Base-by-base conservation (phyloP, 2,888 invertebrate genomes). In the Eupithecia vulgata region DNA sequence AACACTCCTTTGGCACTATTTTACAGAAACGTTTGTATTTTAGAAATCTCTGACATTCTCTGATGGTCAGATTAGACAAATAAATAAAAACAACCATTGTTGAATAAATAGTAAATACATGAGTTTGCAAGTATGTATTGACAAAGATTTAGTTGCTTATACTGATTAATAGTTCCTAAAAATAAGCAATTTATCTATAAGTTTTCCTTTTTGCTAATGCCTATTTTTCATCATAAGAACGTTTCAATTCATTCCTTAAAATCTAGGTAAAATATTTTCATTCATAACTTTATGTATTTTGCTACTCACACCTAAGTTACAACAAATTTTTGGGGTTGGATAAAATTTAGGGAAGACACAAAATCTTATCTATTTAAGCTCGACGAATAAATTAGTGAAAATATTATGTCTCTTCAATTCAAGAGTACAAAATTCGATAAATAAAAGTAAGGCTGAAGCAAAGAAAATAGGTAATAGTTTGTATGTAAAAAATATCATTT, bases 361-460 rank as follows among this genome's bases (percentile, higher is more conserved):
- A 74, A 78, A 79, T 79, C 80, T 82, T 82, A 86, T 81, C 79
- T 82, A 82, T 82, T 79, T 85, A 87, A 87, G 87, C 87, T 87
- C 87, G 87, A 86, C 82, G 84, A 82, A 78, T 79, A 80, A 80
- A 74, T 59, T 72, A 70, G 45, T 72, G 59, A 75, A 75, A 75
- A 72, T 70, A 75, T 67, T 71, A 70, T 59, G 25, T 69, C 48
- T 69, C 67, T 65, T 52, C 4, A 52, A 42, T 12, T 68, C 34
- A n/a, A 72, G 34, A 35, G 73, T 62, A 70, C 61, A 52, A 52
- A 40, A n/a, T 64, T 64, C 37, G n/a, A 25, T 34, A 37, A 34
- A 61, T 15, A 40, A 64, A 35, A n/a, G n/a, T 8, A 59, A 15
- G 40, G 64, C 40, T 35, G 13, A 40, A 8, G 21, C n/a, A 64